Base-by-base conservation (phyloP, 1,140 invertebrate species). In the Eupristina koningsbergeri region DNA sequence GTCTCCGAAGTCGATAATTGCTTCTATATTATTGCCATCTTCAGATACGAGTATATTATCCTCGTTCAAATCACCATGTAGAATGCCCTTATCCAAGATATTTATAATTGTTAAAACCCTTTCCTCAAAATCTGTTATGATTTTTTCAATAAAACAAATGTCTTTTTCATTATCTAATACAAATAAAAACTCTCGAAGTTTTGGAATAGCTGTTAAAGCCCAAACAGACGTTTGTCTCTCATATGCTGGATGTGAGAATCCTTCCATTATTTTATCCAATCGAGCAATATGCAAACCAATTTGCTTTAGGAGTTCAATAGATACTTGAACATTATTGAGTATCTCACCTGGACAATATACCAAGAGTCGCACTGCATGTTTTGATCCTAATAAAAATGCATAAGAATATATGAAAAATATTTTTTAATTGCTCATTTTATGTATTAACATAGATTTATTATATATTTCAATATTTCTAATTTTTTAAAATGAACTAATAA, bases 31-130 rank as follows among this genome's bases (percentile, higher is more conserved):
- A 53, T 89, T 89, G 13, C 89, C 90, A 0, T 90, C 88, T 3
- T 88, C 61, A 69, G 90, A 91, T 0, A 97, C 94, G 1, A 98
- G 88, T 26, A 98, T 94, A 91, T 98, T 98, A 88, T 97, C 96
- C 88, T 98, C 97, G 88, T 98, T 98, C 50, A 97, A 93, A 89
- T 98, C 97, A 7, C 97, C 98, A 88, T 98, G 97, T 82, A 98
- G 96, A 22, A 97, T 93, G 64, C 96, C 96, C 90, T 93, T 93
- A 77, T 95, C 94, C 41, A 97, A 90, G 2, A 93, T 90, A 1
- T 94, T 87, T 7, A 93, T 89, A 3, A 92, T 88, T 3, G 93
- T 92, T 0, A 96, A 84, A 1, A 98, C 94, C 0, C 94, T 91
- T 8, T 93, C 89, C 76, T 95, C 94, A 89, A 97, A 98, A 34